Evolutionary conservation across 2,888 invertebrate genomes (phyloP), one percentile per base, ranked within the genome.

Genomic region (Pandemis heparana): DNA sequence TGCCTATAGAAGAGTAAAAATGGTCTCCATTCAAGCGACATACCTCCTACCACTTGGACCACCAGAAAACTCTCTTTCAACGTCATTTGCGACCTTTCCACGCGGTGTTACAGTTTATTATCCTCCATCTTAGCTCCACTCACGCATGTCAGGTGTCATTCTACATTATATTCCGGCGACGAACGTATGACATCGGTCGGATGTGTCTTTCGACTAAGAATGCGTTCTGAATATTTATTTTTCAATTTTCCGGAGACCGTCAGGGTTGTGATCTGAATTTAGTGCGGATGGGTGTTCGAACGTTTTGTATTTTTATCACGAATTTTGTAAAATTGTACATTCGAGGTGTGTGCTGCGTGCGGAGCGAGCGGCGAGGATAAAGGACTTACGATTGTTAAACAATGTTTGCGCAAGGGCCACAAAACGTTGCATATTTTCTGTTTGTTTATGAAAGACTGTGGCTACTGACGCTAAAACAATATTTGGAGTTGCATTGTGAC

Each of bases 151-250:
- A 65, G 74, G 74, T 74, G 74, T 74, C 74, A 70, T 41, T 73
- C 68, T 38, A 64, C 68, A 65, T 69, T 69, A 65, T 56, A 53
- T 67, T 53, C 56, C 53, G 67, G 41, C 73, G 56, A 70, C 72
- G 76, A 73, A 63, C 75, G 79, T 82, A 82, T 84, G 83, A 80
- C 81, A 80, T 77, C 79, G 76, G 60, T 74, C 77, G 75, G 77
- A 79, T 80, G 83, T 81, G 81, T 82, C 80, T 80, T 82, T 79
- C 79, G 74, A 48, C 69, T 75, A 63, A 66, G 73, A 75, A 74
- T 83, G 83, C 84, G 87, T 78, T 74, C 80, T 79, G 89, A 88
- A 90, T 91, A 88, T 86, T 87, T 89, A 89, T 86, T 88, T 89
- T 89, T 88, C 89, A 89, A 89, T 89, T 89, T 87, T 81, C 85